Evolutionary conservation across 2,113 vertebrate genomes (phyloP).

Genomic region (Addax nasomaculatus): DNA sequence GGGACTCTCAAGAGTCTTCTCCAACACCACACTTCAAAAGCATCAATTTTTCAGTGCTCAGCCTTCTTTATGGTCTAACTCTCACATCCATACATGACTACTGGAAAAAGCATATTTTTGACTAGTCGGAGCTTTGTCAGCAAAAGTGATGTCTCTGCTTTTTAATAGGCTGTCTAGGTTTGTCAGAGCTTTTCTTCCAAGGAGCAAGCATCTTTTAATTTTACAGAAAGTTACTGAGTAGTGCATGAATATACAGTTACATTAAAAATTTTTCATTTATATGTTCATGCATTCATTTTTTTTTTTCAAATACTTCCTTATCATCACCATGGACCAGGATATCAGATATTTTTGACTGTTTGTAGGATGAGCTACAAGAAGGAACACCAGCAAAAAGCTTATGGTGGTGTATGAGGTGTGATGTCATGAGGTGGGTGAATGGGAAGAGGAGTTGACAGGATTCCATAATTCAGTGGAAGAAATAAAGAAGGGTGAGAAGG

Average conservation of each 20-base stretch:
- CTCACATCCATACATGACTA: not conserved
- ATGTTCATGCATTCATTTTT: not conserved
- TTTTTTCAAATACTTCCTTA: not conserved
- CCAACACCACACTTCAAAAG: not conserved
- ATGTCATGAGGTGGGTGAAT: not conserved
- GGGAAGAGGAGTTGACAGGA: not conserved
- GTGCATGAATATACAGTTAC: not conserved
- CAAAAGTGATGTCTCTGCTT: not conserved
- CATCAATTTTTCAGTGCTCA: not conserved
- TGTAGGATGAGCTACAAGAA: not conserved
- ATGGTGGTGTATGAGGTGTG: not conserved
- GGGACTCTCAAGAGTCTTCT: not conserved
- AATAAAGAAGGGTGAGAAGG: not conserved
- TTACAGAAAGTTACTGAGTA: not conserved
- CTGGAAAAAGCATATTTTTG: not conserved
- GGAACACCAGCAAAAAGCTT: not conserved
- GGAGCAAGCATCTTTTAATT: not conserved
- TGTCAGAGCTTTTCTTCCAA: not conserved
- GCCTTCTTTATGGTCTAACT: not conserved
- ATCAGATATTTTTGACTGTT: not conserved
- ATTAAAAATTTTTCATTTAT: not conserved
- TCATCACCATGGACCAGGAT: not conserved
- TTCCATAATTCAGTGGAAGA: not conserved
- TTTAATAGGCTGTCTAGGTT: not conserved
- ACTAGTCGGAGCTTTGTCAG: accelerated